These are phyloP conservation scores for Garrulus glandarius DNA, from an alignment of 2,797 vertebrate genomes.

Conservation along the genomic window DNA sequence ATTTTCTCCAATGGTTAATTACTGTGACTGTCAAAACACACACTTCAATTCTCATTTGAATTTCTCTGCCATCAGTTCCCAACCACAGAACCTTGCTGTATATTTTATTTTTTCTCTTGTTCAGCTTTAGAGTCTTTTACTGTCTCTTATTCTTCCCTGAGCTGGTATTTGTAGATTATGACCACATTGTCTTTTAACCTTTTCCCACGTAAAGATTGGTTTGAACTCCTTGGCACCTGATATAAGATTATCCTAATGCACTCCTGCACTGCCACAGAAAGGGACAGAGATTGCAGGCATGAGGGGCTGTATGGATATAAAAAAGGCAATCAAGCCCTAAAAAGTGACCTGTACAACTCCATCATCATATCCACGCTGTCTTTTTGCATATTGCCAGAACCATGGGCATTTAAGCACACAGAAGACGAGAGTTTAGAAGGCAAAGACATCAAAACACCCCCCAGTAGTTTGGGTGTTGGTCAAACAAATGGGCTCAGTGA, in stretches of 20 bases:
- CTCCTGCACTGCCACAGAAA: background rate
- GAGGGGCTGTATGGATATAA: accelerated
- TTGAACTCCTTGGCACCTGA: slow-evolving; percentile 1
- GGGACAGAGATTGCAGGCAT: background rate
- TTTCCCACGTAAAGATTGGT: background rate
- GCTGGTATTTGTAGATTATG: slow-evolving; percentile 15
- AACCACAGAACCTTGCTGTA: background rate
- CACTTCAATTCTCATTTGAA: slow-evolving; percentile 40
- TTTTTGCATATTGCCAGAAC: background rate
- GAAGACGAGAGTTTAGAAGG: background rate
- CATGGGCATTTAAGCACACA: accelerated
- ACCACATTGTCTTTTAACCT: slow-evolving; percentile 36
- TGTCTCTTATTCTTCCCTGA: background rate
- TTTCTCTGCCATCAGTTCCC: slow-evolving; percentile 18
- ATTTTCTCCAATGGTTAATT: slow-evolving; percentile 53
- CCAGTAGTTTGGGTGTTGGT: accelerated
- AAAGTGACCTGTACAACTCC: background rate
- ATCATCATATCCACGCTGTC: accelerated
- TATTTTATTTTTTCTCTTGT: background rate
- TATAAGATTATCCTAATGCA: background rate
- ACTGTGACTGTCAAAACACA: slow-evolving; percentile 50
- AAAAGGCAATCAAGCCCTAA: background rate
- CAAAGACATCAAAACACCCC: background rate
- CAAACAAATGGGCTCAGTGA: background rate
- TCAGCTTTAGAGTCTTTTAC: slow-evolving; percentile 8